phyloP scores from a whole-genome alignment of 2,113 vertebrate species.

The Sinocyclocheilus anshuiensis region DNA sequence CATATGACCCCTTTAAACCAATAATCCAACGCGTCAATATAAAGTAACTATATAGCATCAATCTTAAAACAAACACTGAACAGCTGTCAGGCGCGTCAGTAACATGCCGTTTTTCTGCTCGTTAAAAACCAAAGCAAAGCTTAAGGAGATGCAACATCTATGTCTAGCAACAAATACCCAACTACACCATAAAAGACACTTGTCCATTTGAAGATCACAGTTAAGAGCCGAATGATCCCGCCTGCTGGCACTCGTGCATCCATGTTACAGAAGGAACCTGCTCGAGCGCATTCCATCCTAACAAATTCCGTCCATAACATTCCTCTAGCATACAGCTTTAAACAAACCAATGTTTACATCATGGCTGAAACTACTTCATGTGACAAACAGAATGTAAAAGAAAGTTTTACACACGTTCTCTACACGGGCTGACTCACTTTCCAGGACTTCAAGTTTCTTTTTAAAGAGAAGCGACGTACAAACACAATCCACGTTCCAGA shows the following conservation, averaged over 20 bases:
- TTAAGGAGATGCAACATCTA: background rate
- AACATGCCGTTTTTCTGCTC: background rate
- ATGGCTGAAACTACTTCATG: conserved; percentile 1
- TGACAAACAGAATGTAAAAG: background rate
- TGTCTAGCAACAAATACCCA: background rate
- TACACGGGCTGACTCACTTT: background rate
- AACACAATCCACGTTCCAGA: background rate
- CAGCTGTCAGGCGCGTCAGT: background rate
- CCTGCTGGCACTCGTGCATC: background rate
- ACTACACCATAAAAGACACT: background rate
- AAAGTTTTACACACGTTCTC: background rate
- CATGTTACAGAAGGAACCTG: conserved; percentile 24
- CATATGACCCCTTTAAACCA: too few species aligned
- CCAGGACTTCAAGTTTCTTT: conserved; percentile 12
- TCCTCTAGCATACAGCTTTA: background rate
- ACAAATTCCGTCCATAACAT: background rate
- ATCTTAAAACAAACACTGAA: background rate
- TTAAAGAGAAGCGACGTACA: background rate
- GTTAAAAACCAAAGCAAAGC: background rate
- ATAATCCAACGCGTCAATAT: too few species aligned
- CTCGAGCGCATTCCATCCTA: conserved; percentile 17
- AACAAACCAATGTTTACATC: background rate
- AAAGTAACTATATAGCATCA: background rate
- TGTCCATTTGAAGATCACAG: background rate
- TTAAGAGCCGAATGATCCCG: background rate